A percentile compares a stretch with the other conserved stretches of the same genome.
Evolutionary conservation across 2,797 vertebrate species (phyloP).

Genomic region (Ambastaia sidthimunki): DNA sequence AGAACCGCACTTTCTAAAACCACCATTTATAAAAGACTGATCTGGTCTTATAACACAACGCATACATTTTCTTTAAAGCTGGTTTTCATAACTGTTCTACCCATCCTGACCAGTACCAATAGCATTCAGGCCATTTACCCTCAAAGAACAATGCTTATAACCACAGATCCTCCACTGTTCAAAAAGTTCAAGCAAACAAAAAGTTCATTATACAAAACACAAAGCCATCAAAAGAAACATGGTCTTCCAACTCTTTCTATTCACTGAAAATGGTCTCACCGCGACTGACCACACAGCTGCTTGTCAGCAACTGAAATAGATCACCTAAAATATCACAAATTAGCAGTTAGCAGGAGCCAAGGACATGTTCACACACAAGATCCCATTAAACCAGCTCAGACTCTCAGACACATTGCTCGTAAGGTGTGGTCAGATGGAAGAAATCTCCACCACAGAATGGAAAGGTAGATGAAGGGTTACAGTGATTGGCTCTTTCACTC

Average conservation of each 20-base stretch:
- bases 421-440: conserved; percentile 47
- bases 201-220: neutral
- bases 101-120: too few relatives aligned
- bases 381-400: conserved; percentile 5
- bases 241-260: neutral
- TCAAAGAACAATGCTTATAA: too few relatives aligned
- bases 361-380: conserved; percentile 8
- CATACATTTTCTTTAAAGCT: too few relatives aligned
- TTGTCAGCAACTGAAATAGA: conserved; percentile 25
- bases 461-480: conserved; percentile 48
- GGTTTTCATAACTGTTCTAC: too few relatives aligned
- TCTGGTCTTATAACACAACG: too few relatives aligned
- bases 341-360: conserved; percentile 18
- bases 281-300: conserved; percentile 2
- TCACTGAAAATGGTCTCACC: neutral
- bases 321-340: conserved; percentile 31
- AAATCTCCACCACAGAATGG: conserved; percentile 46
- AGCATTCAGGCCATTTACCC: too few relatives aligned
- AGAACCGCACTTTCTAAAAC: too few relatives aligned
- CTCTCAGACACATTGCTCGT: neutral
- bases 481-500: conserved; percentile 11
- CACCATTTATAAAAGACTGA: too few relatives aligned
- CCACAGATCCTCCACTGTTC: neutral
- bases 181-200: conserved; percentile 11
- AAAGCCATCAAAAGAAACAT: neutral